Evolutionary conservation across 2,113 vertebrate genomes (phyloP), one percentile per base, ranked within the genome.

Genomic region (Rana temporaria): DNA sequence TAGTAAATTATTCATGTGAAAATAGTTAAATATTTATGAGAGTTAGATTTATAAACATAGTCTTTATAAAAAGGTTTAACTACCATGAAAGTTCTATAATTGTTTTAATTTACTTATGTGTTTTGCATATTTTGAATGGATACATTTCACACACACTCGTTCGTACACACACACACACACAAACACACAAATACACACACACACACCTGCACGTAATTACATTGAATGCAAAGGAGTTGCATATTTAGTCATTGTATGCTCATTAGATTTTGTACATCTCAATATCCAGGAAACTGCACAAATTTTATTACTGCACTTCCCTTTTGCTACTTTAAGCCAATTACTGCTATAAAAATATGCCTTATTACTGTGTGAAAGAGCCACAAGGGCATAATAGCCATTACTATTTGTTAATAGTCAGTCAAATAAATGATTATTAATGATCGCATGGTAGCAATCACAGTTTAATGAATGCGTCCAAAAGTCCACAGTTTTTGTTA

Each of bases 301-400:
- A n/a, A n/a, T n/a, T n/a, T n/a, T n/a, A n/a, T n/a, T n/a, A n/a
- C n/a, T 67, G 16, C 19, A 82, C 30, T 74, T 57, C 71, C 62
- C 80, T 76, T 32, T 83, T 76, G 64, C 81, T 83, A 76, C 72
- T 72, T 83, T 68, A 76, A 83, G 53, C 81, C 81, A 83, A 76
- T 83, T 83, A 83, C 81, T 52, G 16, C 42, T 32, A 76, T 52
- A 67, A n/a, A 82, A 73, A 74, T 66, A 74, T 73, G 48, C 79
- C 60, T 73, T 74, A 73, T 74, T 75, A 67, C 62, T 75, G 62
- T 66, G 59, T 55, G 26, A 30, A 75, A 66, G 80, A 67, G 26
- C 24, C 70, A 67, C 60, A 14, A 26, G 70, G 48, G 70, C 30
- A 67, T 75, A 56, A 67, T 81, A 60, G 16, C 38, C 64, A 76